Evolutionary conservation across 2,113 vertebrate genomes (phyloP).

Genomic region (Poeciliopsis occidentalis): DNA sequence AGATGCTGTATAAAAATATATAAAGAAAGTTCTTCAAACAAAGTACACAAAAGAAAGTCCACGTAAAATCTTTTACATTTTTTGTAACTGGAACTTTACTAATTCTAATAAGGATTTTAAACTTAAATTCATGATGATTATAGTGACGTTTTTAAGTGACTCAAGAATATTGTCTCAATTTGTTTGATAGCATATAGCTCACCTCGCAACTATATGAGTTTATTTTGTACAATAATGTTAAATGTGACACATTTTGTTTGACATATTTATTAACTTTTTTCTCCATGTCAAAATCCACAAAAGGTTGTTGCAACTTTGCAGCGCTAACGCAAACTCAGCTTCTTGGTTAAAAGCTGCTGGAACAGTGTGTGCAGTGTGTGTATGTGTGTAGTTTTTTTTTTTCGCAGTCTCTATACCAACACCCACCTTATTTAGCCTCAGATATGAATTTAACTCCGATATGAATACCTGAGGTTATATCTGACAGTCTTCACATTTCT

Average conservation of each 20-base stretch:
- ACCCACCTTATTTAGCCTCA: neutral
- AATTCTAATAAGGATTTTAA: too few species aligned
- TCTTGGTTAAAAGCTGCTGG: neutral
- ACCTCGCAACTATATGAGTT: neutral
- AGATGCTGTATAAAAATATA: too few species aligned
- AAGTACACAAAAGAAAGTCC: too few species aligned
- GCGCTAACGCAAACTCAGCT: neutral
- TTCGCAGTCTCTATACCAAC: neutral
- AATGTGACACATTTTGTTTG: too few species aligned
- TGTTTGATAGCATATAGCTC: neutral
- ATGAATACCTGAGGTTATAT: constrained; percentile 7
- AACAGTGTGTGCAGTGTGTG: neutral
- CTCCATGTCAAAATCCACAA: too few species aligned
- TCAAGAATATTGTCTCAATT: neutral
- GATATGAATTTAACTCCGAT: neutral
- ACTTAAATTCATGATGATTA: too few species aligned
- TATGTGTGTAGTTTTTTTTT: neutral
- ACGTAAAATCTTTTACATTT: too few species aligned
- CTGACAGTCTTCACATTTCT: neutral
- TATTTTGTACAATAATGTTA: too few species aligned
- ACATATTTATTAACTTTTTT: too few species aligned
- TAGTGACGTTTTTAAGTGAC: too few species aligned
- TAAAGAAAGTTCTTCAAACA: too few species aligned
- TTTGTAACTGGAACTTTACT: too few species aligned
- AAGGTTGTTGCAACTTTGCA: neutral